phyloP scores from a whole-genome alignment of 2,113 vertebrate genomes.

The Etia nguti region DNA sequence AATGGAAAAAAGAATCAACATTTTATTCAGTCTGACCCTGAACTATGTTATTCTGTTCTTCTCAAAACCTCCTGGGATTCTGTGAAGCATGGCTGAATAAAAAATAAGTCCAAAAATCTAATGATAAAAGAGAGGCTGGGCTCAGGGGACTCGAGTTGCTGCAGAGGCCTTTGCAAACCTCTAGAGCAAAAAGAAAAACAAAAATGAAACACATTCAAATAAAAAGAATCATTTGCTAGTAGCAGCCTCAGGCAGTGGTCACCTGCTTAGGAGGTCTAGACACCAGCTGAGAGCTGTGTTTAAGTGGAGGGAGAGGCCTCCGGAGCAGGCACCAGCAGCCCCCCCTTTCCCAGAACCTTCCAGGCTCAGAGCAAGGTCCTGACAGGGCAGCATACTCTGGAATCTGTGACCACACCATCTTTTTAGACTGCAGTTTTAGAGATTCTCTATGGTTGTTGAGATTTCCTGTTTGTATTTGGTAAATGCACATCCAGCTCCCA shows the following conservation, averaged over 20 bases:
- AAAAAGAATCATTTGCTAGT: background rate
- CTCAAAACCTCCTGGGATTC: background rate
- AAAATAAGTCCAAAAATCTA: background rate
- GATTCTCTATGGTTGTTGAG: too few relatives aligned
- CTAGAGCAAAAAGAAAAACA: background rate
- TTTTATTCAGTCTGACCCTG: background rate
- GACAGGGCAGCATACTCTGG: too few relatives aligned
- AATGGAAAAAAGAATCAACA: background rate
- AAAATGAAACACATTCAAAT: background rate
- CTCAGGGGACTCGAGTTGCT: background rate
- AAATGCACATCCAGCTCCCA: too few relatives aligned
- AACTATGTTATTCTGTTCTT: background rate
- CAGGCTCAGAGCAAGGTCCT: too few relatives aligned
- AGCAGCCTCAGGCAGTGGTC: background rate
- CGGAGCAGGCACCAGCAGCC: too few relatives aligned
- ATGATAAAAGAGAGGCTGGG: background rate
- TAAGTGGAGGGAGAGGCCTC: too few relatives aligned
- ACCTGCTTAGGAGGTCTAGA: too few relatives aligned
- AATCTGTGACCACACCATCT: too few relatives aligned
- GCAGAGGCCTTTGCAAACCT: background rate
- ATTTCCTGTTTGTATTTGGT: too few relatives aligned
- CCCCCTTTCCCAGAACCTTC: too few relatives aligned
- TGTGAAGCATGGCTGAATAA: background rate
- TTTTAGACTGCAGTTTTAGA: too few relatives aligned
- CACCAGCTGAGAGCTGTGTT: too few relatives aligned